Percentiles rank a stretch among this genome's conserved stretches.
Evolutionary conservation across 2,888 invertebrate species (phyloP).

Genomic region (Lithophane semibrunnea): DNA sequence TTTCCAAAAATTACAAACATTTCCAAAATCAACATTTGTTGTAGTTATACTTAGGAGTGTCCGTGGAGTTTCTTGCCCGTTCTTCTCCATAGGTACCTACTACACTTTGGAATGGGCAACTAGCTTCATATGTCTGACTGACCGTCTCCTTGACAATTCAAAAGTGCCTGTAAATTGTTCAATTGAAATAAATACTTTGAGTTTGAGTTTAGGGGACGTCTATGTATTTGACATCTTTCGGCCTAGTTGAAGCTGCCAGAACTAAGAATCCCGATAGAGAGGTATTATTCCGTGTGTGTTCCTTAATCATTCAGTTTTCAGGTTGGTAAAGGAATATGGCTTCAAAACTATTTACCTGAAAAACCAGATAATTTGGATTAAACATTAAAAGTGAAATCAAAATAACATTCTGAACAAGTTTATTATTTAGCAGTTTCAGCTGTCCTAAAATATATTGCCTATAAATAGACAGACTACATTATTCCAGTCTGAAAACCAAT

Average conservation of each 20-base stretch:
- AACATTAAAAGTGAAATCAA: background rate
- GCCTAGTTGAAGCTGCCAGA: background rate
- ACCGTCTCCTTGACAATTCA: no score
- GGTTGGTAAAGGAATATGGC: background rate
- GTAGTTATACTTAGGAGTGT: background rate
- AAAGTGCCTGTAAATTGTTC: no score
- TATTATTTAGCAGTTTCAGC: background rate
- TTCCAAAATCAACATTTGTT: background rate
- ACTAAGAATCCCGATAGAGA: background rate
- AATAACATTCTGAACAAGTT: background rate
- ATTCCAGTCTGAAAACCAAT: conserved; percentile 23
- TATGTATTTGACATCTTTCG: background rate
- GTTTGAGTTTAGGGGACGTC: no score
- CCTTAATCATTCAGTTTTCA: background rate
- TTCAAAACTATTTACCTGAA: background rate
- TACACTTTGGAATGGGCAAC: no score
- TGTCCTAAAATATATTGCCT: background rate
- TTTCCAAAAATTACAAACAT: background rate
- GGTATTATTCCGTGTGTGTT: background rate
- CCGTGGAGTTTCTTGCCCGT: no score
- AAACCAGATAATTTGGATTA: background rate
- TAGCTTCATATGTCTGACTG: no score
- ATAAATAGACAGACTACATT: conserved; percentile 41
- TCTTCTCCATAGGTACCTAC: no score
- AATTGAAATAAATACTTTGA: no score